Evolutionary conservation across 2,113 vertebrate species (phyloP), one percentile per base, ranked within the genome.

Genomic region (Pangasianodon hypophthalmus): DNA sequence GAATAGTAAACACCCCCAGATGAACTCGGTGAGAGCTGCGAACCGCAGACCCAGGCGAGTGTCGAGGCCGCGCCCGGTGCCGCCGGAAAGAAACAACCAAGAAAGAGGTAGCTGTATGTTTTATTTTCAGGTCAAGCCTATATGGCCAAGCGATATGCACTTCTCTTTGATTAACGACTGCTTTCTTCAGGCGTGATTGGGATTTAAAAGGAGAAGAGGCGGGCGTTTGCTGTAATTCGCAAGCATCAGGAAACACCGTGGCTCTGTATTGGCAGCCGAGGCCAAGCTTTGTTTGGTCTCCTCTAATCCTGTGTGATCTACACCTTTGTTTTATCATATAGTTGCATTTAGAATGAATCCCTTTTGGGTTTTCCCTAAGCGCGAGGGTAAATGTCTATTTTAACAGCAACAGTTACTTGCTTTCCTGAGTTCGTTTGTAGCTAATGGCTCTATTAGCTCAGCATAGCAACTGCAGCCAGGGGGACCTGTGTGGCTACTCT

Each of bases 1-100:
- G 69, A 41, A 73, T 1, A 19, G 5, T 41, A 58, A 52, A 82
- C 41, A 32, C 96, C 97, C 96, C 96, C 98, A 98, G 97, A 98
- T 99, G 98, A 99, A 97, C 98, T 98, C 98, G 97, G 97, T 98
- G 97, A 98, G 98, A 98, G 98, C 98, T 95, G 97, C 97, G 94
- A 98, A 97, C 97, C 98, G 97, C 97, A 98, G 98, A 98, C 97
- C 98, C 94, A 98, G 98, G 97, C 97, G 97, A 99, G 97, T 98
- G 94, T 98, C 97, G 97, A 98, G 98, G 98, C 98, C 98, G 98
- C 98, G 98, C 98, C 98, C 98, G 98, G 97, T 97, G 95, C 97
- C 98, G 96, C 97, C 97, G 96, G 97, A 97, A 95, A 97, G 97
- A 96, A 97, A 98, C 95, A 96, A 97, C 96, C 97, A 96, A 95